These are phyloP conservation scores for Tinea pellionella DNA, from an alignment of 2,888 invertebrate species.

Conservation along the genomic window DNA sequence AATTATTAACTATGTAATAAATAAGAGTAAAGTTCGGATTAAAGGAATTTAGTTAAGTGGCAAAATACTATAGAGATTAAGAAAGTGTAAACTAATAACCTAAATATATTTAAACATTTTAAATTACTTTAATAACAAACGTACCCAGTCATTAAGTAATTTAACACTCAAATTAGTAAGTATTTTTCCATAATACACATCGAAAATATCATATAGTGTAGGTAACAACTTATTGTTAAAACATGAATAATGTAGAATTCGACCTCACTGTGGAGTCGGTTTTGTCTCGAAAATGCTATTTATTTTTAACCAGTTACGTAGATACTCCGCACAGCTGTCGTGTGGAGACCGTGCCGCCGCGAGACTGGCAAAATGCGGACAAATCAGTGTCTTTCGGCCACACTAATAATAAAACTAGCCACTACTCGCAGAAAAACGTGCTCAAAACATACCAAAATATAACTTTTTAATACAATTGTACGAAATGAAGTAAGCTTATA, in stretches of 20 bases:
- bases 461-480: not conserved
- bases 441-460: not conserved
- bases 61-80: too few species aligned
- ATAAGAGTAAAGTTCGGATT: too few species aligned
- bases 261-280: not conserved
- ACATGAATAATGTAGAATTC: not conserved
- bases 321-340: constrained; percentile 49
- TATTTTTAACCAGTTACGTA: constrained; percentile 67
- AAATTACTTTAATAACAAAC: too few species aligned
- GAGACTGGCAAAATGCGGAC: not conserved
- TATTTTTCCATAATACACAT: not conserved
- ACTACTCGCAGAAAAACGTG: not conserved
- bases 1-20: too few species aligned
- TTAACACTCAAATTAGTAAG: too few species aligned
- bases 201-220: not conserved
- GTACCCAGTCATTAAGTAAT: too few species aligned
- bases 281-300: constrained; percentile 53
- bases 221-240: not conserved
- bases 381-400: not conserved
- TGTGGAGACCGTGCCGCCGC: constrained; percentile 38
- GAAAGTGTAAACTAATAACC: too few species aligned
- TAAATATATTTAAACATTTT: too few species aligned
- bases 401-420: not conserved
- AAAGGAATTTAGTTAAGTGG: too few species aligned
- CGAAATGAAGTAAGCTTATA: constrained; percentile 12